These are phyloP conservation scores for Polyergus mexicanus DNA, from an alignment of 1,140 invertebrate genomes.

Conservation along the genomic window DNA sequence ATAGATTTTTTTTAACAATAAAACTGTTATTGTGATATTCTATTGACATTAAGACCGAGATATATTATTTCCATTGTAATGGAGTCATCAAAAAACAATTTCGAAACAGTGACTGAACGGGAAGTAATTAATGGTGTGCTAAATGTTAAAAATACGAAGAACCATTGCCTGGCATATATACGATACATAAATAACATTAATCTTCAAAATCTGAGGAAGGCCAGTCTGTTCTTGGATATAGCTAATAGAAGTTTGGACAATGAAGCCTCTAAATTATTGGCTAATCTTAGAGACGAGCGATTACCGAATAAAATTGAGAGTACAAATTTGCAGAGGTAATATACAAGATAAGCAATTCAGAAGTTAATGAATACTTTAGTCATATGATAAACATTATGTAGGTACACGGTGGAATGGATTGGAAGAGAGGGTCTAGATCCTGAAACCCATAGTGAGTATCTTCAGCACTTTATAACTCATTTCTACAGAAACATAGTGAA, in stretches of 20 bases:
- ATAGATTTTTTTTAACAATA: background rate
- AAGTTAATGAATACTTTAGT: background rate
- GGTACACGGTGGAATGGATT: slow-evolving; percentile 98
- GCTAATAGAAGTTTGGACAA: slow-evolving; percentile 96
- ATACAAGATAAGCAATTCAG: background rate
- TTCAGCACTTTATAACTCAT: slow-evolving; percentile 97
- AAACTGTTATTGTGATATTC: background rate
- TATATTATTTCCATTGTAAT: slow-evolving; percentile 1
- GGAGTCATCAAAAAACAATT: slow-evolving; percentile 22
- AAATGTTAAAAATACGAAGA: slow-evolving; percentile 97
- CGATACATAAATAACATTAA: slow-evolving; percentile 99
- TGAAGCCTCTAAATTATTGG: slow-evolving; percentile 96
- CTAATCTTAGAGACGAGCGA: slow-evolving; percentile 95
- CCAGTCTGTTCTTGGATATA: slow-evolving; percentile 98
- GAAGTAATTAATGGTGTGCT: slow-evolving; percentile 98
- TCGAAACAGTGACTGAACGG: slow-evolving; percentile 95
- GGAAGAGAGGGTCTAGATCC: slow-evolving; percentile 97
- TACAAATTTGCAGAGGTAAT: slow-evolving; percentile 94
- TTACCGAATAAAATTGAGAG: slow-evolving; percentile 95
- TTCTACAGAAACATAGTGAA: slow-evolving; percentile 98
- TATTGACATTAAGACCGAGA: background rate
- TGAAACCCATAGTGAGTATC: slow-evolving; percentile 97
- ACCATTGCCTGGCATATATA: slow-evolving; percentile 98
- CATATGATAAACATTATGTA: slow-evolving; percentile 80
- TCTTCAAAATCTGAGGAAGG: slow-evolving; percentile 97